These are phyloP conservation scores for Enteromius fasciolatus DNA, from an alignment of 2,797 vertebrate genomes.

Conservation along the genomic window DNA sequence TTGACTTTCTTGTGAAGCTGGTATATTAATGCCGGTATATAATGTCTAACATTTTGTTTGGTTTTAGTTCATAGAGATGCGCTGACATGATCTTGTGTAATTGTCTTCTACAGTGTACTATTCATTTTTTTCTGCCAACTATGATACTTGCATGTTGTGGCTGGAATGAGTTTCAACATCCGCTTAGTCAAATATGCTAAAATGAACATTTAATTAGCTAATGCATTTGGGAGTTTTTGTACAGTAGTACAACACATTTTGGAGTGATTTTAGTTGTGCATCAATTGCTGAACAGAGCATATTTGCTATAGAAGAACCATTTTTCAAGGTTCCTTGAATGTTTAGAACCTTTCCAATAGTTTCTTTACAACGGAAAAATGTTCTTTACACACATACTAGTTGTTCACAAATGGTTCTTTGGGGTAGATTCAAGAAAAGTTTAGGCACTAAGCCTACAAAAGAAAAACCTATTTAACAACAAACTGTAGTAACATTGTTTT, in stretches of 20 bases:
- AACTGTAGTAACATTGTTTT: background rate
- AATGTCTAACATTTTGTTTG: too few relatives aligned
- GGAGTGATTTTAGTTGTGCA: background rate
- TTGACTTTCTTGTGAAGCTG: background rate
- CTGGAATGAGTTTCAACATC: conserved; percentile 2
- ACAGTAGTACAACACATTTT: background rate
- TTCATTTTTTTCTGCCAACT: too few relatives aligned
- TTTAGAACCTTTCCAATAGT: background rate
- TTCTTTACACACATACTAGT: background rate
- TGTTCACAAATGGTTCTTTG: background rate
- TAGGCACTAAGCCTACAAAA: background rate
- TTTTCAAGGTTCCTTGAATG: too few relatives aligned
- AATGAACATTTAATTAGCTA: background rate
- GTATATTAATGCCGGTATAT: background rate
- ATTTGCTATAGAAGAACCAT: background rate
- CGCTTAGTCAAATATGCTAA: background rate
- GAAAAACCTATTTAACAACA: background rate
- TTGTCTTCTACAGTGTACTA: background rate
- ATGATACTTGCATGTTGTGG: too few relatives aligned
- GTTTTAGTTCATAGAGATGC: background rate
- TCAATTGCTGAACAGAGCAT: background rate
- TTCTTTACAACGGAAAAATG: background rate
- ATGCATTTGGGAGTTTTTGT: background rate
- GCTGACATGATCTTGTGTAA: conserved; percentile 9
- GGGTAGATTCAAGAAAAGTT: too few relatives aligned